A percentile compares a stretch with the other conserved stretches of the same genome.
These are phyloP conservation scores for Danio jaintianensis DNA, from an alignment of 2,797 vertebrate species.

Conservation along the genomic window DNA sequence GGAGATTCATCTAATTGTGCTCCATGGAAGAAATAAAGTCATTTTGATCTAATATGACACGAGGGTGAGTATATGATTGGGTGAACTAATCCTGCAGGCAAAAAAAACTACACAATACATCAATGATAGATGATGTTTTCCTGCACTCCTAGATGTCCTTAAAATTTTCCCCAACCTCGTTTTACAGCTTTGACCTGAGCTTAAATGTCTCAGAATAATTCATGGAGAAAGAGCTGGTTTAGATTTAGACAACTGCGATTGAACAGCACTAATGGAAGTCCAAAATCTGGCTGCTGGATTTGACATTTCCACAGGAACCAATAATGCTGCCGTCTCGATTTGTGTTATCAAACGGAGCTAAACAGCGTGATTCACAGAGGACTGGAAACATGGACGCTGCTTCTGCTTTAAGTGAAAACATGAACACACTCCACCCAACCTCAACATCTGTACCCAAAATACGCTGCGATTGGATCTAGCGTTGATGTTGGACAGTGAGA, in stretches of 20 bases:
- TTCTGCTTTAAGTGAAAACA: constrained; percentile 13
- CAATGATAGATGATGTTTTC: constrained; percentile 29
- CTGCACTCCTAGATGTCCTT: constrained; percentile 8
- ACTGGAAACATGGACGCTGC: constrained; percentile 28
- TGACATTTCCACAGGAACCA: constrained; percentile 22
- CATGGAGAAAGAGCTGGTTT: constrained; percentile 27
- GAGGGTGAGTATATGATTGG: constrained; percentile 1
- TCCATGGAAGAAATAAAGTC: neutral
- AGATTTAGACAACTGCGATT: constrained; percentile 18
- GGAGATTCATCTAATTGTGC: neutral
- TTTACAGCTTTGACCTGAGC: constrained; percentile 13
- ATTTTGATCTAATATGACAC: neutral
- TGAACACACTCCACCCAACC: constrained; percentile 15
- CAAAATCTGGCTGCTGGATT: constrained; percentile 27
- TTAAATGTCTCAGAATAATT: neutral
- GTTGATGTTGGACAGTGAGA: neutral
- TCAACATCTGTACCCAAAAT: constrained; percentile 10
- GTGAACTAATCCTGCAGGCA: constrained; percentile 11
- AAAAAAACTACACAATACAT: constrained; percentile 1
- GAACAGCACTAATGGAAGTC: constrained; percentile 7
- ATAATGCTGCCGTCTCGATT: constrained; percentile 10
- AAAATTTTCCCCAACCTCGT: neutral
- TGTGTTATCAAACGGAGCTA: constrained; percentile 38
- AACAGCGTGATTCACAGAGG: constrained; percentile 19
- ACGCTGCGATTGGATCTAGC: neutral